phyloP scores from a whole-genome alignment of 2,113 vertebrate genomes.

The Bungarus multicinctus region DNA sequence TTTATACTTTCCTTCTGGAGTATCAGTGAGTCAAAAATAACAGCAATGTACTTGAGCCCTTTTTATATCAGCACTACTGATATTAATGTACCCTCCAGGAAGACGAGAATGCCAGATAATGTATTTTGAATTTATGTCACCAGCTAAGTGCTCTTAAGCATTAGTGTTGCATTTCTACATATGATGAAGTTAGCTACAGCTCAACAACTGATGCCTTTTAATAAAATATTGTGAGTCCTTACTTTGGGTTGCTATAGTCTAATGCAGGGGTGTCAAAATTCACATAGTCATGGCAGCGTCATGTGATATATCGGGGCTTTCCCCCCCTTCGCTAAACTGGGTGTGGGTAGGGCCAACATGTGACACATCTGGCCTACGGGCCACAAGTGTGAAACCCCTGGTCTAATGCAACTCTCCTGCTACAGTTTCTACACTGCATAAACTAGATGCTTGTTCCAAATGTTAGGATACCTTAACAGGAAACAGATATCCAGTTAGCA shows the following conservation, averaged over 20 bases:
- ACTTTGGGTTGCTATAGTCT: not conserved
- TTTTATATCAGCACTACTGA: not conserved
- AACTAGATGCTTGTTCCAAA: not conserved
- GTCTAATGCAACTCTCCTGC: not conserved
- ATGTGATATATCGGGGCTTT: no score
- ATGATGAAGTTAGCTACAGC: not conserved
- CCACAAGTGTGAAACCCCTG: not conserved
- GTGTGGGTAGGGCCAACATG: no score
- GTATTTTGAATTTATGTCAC: not conserved
- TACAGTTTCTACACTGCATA: not conserved
- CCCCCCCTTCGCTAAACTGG: no score
- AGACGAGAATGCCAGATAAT: not conserved
- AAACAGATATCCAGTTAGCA: not conserved
- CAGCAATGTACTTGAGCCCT: not conserved
- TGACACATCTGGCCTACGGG: no score
- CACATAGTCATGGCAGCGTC: no score
- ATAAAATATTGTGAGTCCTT: not conserved
- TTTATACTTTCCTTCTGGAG: not conserved
- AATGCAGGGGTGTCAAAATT: not conserved
- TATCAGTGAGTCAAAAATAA: not conserved
- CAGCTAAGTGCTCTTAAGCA: not conserved
- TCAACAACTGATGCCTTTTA: not conserved
- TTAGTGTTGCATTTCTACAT: not conserved
- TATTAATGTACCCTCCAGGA: not conserved
- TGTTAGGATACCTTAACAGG: not conserved